Evolutionary conservation across 2,113 vertebrate species (phyloP).

Genomic region (Hippoglossus stenolepis): DNA sequence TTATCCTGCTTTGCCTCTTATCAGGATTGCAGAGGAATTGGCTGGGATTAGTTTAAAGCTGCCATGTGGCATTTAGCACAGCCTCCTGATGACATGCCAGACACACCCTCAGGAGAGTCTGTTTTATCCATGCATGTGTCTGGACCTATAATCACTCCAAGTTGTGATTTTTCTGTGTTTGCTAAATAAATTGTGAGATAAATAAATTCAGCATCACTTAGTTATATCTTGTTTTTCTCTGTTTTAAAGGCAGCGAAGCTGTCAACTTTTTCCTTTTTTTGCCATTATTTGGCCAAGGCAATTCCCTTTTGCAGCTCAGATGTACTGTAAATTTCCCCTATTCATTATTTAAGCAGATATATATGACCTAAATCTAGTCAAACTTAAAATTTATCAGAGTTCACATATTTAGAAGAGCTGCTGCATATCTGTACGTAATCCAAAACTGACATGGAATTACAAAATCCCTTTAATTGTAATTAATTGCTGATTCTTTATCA

Average conservation of each 20-base stretch:
- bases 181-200: background rate
- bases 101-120: conserved; percentile 35
- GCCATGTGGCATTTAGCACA: conserved; percentile 56
- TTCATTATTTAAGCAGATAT: background rate
- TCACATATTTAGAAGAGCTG: background rate
- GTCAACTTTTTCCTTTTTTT: too few relatives aligned
- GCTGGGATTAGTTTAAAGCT: conserved; percentile 46
- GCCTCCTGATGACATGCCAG: conserved; percentile 21
- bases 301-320: background rate
- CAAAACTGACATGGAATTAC: background rate
- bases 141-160: background rate
- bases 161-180: too few relatives aligned
- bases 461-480: background rate
- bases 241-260: too few relatives aligned
- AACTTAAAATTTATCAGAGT: background rate
- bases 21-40: conserved; percentile 63
- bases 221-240: too few relatives aligned
- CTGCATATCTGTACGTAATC: background rate
- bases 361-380: too few relatives aligned
- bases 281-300: background rate
- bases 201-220: background rate
- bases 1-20: conserved; percentile 59
- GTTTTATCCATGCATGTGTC: background rate
- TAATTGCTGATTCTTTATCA: background rate
- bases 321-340: background rate